These are phyloP conservation scores for Nixonia krombeini DNA, from an alignment of 1,140 invertebrate genomes.

Conservation along the genomic window DNA sequence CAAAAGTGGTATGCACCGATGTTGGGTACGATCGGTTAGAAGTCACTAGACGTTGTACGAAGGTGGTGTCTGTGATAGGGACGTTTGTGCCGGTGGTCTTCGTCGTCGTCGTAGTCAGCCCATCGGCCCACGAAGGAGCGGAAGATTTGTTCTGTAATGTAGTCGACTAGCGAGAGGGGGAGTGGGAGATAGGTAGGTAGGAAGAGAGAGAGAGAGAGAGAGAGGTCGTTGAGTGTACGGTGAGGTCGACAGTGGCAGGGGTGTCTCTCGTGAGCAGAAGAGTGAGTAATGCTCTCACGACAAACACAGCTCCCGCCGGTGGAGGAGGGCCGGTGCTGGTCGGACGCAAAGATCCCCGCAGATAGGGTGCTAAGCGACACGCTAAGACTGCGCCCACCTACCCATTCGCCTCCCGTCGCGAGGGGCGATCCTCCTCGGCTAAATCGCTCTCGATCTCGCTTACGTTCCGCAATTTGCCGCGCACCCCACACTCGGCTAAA, in stretches of 20 bases:
- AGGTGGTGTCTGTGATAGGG: too few relatives aligned
- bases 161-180: constrained; percentile 60
- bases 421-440: constrained; percentile 37
- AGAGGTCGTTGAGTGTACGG: background rate
- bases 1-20: too few relatives aligned
- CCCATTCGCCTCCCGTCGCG: constrained; percentile 38
- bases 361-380: constrained; percentile 73
- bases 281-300: constrained; percentile 73
- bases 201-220: background rate
- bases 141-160: constrained; percentile 72
- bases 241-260: too few relatives aligned
- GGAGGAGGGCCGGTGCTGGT: constrained; percentile 41
- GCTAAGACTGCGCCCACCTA: constrained; percentile 63
- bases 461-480: constrained; percentile 62
- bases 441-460: constrained; percentile 57
- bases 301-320: constrained; percentile 66
- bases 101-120: too few relatives aligned
- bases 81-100: too few relatives aligned
- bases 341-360: constrained; percentile 63
- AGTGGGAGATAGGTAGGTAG: constrained; percentile 39
- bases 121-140: constrained; percentile 36
- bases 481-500: constrained; percentile 31
- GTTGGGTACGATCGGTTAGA: too few relatives aligned
- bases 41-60: too few relatives aligned
- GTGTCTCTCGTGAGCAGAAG: constrained; percentile 62